phyloP scores from a whole-genome alignment of 2,888 invertebrate species.

The Megalurothrips usitatus region DNA sequence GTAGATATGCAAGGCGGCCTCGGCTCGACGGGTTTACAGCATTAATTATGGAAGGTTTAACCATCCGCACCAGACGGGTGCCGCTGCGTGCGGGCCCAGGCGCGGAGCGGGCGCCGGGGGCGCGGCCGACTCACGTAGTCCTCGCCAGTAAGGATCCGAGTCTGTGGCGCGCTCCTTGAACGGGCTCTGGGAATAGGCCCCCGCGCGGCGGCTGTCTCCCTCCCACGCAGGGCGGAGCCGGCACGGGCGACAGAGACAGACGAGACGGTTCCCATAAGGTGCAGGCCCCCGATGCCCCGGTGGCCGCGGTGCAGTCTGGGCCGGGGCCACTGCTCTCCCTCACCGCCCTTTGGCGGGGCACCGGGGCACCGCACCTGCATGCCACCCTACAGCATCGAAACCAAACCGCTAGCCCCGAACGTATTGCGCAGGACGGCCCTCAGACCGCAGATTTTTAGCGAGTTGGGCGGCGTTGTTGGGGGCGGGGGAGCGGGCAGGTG shows the following conservation, averaged over 20 bases:
- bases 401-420: too few relatives aligned
- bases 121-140: slow-evolving; percentile 30
- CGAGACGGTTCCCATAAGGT: too few relatives aligned
- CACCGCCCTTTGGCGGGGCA: too few relatives aligned
- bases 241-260: not conserved
- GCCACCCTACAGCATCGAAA: too few relatives aligned
- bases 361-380: too few relatives aligned
- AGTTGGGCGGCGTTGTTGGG: too few relatives aligned
- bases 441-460: too few relatives aligned
- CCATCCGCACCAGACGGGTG: not conserved
- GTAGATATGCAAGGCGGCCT: not conserved
- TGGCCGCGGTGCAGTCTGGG: too few relatives aligned
- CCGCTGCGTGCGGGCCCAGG: slow-evolving; percentile 28
- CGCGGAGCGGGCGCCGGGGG: slow-evolving; percentile 20
- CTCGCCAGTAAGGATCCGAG: slow-evolving; percentile 31
- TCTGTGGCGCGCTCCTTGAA: slow-evolving; percentile 30
- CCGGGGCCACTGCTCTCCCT: too few relatives aligned
- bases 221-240: not conserved
- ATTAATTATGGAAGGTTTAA: not conserved
- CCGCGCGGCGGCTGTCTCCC: not conserved
- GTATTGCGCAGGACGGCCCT: too few relatives aligned
- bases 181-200: not conserved
- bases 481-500: too few relatives aligned
- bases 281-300: too few relatives aligned
- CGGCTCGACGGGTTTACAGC: not conserved